A percentile compares a stretch with the other conserved stretches of the same genome.
These are phyloP conservation scores for Atta cephalotes DNA, from an alignment of 1,140 invertebrate genomes.

Conservation along the genomic window DNA sequence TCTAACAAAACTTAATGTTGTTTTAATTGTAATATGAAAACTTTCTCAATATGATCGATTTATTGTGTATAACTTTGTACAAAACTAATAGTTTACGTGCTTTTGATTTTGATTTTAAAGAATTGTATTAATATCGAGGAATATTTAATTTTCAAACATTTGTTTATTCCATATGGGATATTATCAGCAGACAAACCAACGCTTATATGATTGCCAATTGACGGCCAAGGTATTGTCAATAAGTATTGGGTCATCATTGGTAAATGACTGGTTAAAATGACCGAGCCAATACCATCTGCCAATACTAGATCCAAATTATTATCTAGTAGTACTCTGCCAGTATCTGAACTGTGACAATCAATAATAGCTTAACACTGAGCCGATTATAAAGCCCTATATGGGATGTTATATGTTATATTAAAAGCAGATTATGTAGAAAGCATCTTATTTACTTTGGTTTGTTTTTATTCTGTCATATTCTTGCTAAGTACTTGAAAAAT, in stretches of 20 bases:
- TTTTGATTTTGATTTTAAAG: not conserved
- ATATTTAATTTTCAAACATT: not conserved
- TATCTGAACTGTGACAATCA: no score
- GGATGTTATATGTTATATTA: not conserved
- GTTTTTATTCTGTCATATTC: not conserved
- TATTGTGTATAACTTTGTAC: not conserved
- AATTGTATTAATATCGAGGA: not conserved
- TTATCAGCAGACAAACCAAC: no score
- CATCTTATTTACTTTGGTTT: not conserved
- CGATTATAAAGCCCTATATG: no score
- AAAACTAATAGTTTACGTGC: not conserved
- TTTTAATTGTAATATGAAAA: not conserved
- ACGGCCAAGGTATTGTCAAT: no score
- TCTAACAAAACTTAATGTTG: conserved; percentile 3
- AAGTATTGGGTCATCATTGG: no score
- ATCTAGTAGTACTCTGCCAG: no score
- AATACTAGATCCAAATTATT: no score
- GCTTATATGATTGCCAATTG: no score
- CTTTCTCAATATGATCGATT: not conserved
- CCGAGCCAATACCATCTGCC: no score
- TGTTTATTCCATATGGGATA: not conserved
- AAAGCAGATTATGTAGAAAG: not conserved
- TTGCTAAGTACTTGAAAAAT: not conserved
- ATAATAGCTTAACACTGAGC: no score
- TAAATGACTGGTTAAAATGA: no score